These are phyloP conservation scores for Lagocephalus sceleratus DNA, from an alignment of 2,797 vertebrate genomes.

Conservation along the genomic window DNA sequence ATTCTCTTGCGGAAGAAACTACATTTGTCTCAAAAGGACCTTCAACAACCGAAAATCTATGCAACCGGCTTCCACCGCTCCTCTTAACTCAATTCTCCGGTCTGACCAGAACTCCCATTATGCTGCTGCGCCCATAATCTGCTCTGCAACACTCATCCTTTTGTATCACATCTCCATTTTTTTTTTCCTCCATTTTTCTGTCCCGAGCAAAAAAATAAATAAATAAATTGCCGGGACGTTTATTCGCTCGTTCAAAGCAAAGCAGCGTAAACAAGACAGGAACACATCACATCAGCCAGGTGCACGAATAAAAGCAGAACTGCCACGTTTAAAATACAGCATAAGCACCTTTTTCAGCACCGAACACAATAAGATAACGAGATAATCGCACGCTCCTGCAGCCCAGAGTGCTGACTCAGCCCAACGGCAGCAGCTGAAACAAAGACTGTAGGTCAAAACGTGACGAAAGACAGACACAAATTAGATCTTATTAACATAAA, in stretches of 20 bases:
- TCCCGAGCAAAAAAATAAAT: conserved; percentile 15
- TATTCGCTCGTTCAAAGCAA: conserved; percentile 21
- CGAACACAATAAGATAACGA: no score
- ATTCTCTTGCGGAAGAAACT: conserved; percentile 14
- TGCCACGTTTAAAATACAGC: no score
- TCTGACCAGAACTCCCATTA: conserved; percentile 44
- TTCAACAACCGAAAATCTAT: no score
- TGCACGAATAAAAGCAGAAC: not conserved
- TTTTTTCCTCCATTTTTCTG: conserved; percentile 12
- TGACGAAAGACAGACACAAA: no score
- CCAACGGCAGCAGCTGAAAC: no score
- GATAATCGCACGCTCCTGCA: no score
- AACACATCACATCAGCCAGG: not conserved
- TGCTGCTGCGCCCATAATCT: conserved; percentile 32
- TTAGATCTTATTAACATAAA: no score
- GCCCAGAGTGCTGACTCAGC: no score
- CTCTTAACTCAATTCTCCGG: conserved; percentile 25
- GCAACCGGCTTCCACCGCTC: not conserved
- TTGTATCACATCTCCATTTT: conserved; percentile 21
- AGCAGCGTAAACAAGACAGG: conserved; percentile 3
- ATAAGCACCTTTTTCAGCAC: no score
- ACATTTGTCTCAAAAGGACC: no score
- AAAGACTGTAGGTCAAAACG: no score
- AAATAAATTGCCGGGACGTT: not conserved
- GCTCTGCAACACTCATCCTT: conserved; percentile 20